Evolutionary conservation across 1,140 invertebrate species (phyloP), one percentile per base, ranked within the genome.

Genomic region (Rhyacophila brunnea): DNA sequence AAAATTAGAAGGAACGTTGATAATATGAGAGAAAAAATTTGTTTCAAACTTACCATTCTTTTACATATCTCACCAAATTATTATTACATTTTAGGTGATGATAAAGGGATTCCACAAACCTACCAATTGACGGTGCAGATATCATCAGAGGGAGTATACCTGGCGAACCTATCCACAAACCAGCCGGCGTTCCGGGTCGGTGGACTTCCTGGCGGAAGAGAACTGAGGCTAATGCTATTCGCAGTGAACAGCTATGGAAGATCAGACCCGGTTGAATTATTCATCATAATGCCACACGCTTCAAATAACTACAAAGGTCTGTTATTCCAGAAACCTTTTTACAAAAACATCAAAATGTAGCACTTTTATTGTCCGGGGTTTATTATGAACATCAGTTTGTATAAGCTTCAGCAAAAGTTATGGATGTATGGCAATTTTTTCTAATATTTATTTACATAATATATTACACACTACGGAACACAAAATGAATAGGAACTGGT

Each of bases 31-130:
- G n/a, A n/a, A n/a, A n/a, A n/a, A n/a, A n/a, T n/a, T n/a, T n/a
- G n/a, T n/a, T n/a, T n/a, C n/a, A n/a, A n/a, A n/a, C n/a, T n/a
- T n/a, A n/a, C n/a, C n/a, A n/a, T n/a, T n/a, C n/a, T n/a, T n/a
- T n/a, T n/a, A n/a, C n/a, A n/a, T n/a, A n/a, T n/a, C n/a, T n/a
- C n/a, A n/a, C n/a, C n/a, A n/a, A n/a, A n/a, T n/a, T n/a, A n/a
- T n/a, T n/a, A n/a, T n/a, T n/a, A n/a, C 3, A 28, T 55, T 55
- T 51, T 23, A 63, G 67, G 46, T n/a, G 18, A 20, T 20, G 92
- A 95, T 73, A 92, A 92, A 4, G 93, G 93, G 0, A 75, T 94
- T 9, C 81, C 85, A 11, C 92, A 94, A 73, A 81, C 83, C 11
- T 95, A 93, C 72, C 75, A 91, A 38, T 74, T 92, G 40, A 91